These are phyloP conservation scores for Opisthograptis luteolata DNA, from an alignment of 2,888 invertebrate species.

Conservation along the genomic window DNA sequence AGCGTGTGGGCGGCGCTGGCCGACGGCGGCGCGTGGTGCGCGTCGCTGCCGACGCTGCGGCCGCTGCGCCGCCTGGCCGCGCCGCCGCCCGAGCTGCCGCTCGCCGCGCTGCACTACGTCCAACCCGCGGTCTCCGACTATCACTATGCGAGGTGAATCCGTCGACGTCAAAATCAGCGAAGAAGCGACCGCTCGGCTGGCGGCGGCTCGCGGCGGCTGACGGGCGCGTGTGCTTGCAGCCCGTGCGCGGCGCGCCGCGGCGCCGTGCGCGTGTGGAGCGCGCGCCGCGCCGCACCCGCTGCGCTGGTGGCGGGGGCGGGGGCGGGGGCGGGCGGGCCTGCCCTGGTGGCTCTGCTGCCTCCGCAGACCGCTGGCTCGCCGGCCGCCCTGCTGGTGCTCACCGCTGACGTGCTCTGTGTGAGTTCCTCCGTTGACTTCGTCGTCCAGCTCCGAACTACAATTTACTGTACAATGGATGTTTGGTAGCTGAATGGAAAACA, in stretches of 20 bases:
- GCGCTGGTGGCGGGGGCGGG: conserved; percentile 19
- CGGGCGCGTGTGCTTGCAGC: conserved; percentile 21
- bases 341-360: too few species aligned
- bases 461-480: neutral
- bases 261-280: conserved; percentile 26
- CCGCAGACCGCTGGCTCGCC: conserved; percentile 4
- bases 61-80: conserved; percentile 43
- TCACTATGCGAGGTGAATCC: conserved; percentile 47
- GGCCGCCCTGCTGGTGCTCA: conserved; percentile 13
- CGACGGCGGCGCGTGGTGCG: conserved; percentile 52
- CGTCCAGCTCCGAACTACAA: too few species aligned
- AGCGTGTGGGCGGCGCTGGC: conserved; percentile 56
- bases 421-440: too few species aligned
- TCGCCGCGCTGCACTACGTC: conserved; percentile 45
- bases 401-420: neutral
- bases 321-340: conserved; percentile 2
- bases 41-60: conserved; percentile 52
- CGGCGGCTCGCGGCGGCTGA: too few species aligned
- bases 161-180: neutral
- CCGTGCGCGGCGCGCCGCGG: conserved; percentile 35
- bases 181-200: too few species aligned
- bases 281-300: conserved; percentile 16
- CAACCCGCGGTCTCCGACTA: conserved; percentile 48
- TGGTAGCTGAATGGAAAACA: neutral
- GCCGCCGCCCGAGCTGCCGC: conserved; percentile 1